Base-by-base conservation (phyloP, 2,888 invertebrate genomes). In the Heteromyza rotundicornis region DNA sequence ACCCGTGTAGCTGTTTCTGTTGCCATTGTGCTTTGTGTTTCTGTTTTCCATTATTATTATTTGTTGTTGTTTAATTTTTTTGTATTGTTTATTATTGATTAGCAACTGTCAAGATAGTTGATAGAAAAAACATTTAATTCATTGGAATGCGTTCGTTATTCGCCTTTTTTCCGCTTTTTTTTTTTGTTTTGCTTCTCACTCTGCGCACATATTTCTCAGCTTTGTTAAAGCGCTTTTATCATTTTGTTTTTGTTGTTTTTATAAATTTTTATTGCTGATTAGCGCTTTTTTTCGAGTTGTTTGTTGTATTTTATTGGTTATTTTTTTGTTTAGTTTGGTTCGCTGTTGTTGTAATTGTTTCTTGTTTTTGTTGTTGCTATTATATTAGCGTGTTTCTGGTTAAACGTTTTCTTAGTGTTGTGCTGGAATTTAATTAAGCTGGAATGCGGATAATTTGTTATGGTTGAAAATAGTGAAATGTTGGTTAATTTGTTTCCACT, bases 401-500 rank as follows among this genome's bases (percentile, higher is more conserved):
- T 47, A 8, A 14, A n/a, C n/a, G 2, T 20, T 19, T 47, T 47
- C 47, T 19, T 2, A 47, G 17, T n/a, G 40, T 55, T 40, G 5
- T 22, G 22, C 40, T 20, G 23, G 51, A 20, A 19, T 51, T 56
- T 53, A 14, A 49, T 54, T 47, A 5, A n/a, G 17, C 17, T 36
- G 55, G 55, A 60, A 55, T 60, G 75, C 69, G 75, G 69, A 71
- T 75, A 73, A 75, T 76, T 77, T 70, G 73, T 68, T 62, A 70
- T 66, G 73, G 75, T 75, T 71, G 62, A 69, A 70, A 74, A 27
- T 71, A 69, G 68, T 40, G 65, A 65, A 74, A 76, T 66, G 68
- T 66, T 65, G 2, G 68, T 68, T 68, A 66, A 75, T 68, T 68
- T 74, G 75, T 74, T 74, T 75, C 72, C 70, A 72, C 74, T 74